These are phyloP conservation scores for Tetragonisca angustula DNA, from an alignment of 2,888 invertebrate species.

Conservation along the genomic window DNA sequence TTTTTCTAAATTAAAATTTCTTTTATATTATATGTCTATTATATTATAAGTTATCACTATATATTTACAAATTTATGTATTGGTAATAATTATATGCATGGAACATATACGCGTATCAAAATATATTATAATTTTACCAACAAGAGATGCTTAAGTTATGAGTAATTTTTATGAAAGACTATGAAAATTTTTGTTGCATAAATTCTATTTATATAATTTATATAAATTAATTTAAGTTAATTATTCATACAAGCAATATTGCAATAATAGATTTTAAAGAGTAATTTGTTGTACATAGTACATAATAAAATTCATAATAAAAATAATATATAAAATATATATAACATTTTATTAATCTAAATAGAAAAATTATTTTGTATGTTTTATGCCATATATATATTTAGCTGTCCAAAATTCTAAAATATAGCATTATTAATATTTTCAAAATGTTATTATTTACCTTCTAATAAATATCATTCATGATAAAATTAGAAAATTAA, in stretches of 20 bases:
- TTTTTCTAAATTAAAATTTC: background rate
- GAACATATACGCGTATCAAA: background rate
- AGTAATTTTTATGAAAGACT: background rate
- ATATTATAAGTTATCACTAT: background rate
- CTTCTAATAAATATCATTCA: background rate
- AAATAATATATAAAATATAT: background rate
- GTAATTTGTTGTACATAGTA: background rate
- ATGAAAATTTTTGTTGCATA: background rate
- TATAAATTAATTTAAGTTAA: background rate
- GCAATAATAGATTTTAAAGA: background rate
- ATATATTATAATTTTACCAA: background rate
- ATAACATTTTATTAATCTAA: background rate
- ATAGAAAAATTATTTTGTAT: background rate
- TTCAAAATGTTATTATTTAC: background rate
- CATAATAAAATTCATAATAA: background rate
- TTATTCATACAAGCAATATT: slow-evolving; percentile 10
- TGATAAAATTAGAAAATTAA: background rate
- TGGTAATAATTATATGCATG: background rate
- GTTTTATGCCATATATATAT: background rate
- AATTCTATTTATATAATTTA: background rate
- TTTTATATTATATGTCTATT: background rate
- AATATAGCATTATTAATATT: background rate
- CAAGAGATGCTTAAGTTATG: background rate
- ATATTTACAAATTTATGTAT: background rate
- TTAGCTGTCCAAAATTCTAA: background rate